Conservation (phyloP, 2,888 invertebrate species). For the Stenodera caucasica region DNA sequence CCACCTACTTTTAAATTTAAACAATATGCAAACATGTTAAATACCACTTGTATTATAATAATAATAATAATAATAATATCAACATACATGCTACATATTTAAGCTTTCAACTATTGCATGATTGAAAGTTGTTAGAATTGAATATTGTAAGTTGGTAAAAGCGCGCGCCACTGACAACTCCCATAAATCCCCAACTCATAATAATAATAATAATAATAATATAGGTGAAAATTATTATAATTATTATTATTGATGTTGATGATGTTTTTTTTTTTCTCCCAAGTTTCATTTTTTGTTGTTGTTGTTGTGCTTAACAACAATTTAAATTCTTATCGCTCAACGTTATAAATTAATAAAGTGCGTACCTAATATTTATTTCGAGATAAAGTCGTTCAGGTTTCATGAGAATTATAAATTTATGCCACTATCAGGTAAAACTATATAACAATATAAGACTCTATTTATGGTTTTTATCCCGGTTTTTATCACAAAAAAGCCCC, state of each 20-base stretch:
- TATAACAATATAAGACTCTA: background rate
- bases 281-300: background rate
- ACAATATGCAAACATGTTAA: conserved; percentile 26
- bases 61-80: no score
- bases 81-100: background rate
- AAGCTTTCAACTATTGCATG: conserved; percentile 2
- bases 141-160: background rate
- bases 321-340: conserved; percentile 1
- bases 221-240: background rate
- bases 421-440: background rate
- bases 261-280: background rate
- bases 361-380: conserved; percentile 27
- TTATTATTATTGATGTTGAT: background rate
- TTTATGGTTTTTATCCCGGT: background rate
- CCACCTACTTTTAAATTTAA: conserved; percentile 23
- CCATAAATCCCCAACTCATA: conserved; percentile 1
- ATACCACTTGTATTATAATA: no score
- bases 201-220: background rate
- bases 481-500: no score
- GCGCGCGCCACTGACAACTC: background rate
- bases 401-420: conserved; percentile 28
- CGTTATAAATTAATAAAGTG: conserved; percentile 29
- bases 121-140: conserved; percentile 6
- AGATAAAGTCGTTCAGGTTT: conserved; percentile 23
- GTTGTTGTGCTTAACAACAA: background rate